Evolutionary conservation across 2,113 vertebrate species (phyloP), one percentile per base, ranked within the genome.

Genomic region (Indri indri): DNA sequence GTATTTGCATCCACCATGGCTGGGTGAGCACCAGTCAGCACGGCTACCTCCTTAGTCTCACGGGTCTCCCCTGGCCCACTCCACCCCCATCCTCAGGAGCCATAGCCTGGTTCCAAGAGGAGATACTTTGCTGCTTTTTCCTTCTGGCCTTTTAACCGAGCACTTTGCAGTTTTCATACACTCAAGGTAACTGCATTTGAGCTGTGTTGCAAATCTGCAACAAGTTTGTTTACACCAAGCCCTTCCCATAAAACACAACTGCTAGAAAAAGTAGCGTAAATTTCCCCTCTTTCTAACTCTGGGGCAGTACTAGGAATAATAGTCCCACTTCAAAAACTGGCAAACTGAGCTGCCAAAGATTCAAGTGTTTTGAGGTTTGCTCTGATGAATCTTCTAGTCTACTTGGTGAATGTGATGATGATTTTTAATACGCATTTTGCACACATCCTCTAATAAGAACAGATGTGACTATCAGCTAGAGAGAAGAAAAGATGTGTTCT

Each of bases 401-500:
- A 3, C 66, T 57, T 54, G 27, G 82, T 85, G 47, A 88, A 79
- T 52, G 18, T 63, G 66, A 57, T 73, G 34, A 54, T 80, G 77
- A 65, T 52, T 80, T 93, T 93, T 84, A 61, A 92, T 90, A 22
- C 61, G 52, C 42, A 30, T 92, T 70, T 92, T 88, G 84, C 83
- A 85, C 25, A 4, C 6, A 13, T 76, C 6, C 42, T 18, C 65
- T 59, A 73, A 12, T 74, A 70, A 84, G 54, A 96, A 93, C 65
- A 97, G 37, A 63, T 12, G n/a, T 70, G 27, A 27, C 42, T 16
- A 8, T 76, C 45, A 23, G 20, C 66, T 34, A 47, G 50, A 94
- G 50, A 84, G 81, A 79, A 74, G n/a, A 92, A 96, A 95, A 73
- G 70, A 84, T 22, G 20, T 30, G 23, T 17, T 89, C 12, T 37